Conservation (phyloP, 2,113 vertebrate genomes). For the Tricholaema leucomelas region DNA sequence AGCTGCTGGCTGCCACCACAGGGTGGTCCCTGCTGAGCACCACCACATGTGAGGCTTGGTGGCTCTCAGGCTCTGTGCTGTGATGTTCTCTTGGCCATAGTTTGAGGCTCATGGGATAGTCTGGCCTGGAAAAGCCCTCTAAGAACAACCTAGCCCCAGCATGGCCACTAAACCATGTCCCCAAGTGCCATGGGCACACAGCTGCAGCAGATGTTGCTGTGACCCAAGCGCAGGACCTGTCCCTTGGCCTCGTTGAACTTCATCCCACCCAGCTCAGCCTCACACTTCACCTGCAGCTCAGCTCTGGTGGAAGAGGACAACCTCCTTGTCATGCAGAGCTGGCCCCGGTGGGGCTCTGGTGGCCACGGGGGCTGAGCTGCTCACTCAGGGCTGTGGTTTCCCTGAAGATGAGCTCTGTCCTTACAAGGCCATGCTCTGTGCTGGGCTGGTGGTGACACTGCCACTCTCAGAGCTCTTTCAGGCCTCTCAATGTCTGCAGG, state of each 20-base stretch:
- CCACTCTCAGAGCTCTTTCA: not conserved
- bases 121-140: too few relatives aligned
- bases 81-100: too few relatives aligned
- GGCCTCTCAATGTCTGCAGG: not conserved
- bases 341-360: rapidly evolving
- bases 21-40: not conserved
- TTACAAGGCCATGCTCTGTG: conserved; percentile 19
- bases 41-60: rapidly evolving
- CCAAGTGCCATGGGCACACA: too few relatives aligned
- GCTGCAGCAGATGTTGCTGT: too few relatives aligned
- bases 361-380: not conserved
- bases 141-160: too few relatives aligned
- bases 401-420: not conserved
- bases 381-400: not conserved
- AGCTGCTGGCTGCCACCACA: rapidly evolving
- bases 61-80: rapidly evolving
- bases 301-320: not conserved
- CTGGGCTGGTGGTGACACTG: not conserved
- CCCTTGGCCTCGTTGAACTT: too few relatives aligned
- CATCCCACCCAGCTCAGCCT: not conserved
- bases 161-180: too few relatives aligned
- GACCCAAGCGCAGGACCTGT: too few relatives aligned
- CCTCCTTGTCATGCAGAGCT: not conserved
- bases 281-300: not conserved
- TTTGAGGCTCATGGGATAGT: too few relatives aligned